Evolutionary conservation across 2,888 invertebrate species (phyloP).

Genomic region (Pardosa pseudoannulata): DNA sequence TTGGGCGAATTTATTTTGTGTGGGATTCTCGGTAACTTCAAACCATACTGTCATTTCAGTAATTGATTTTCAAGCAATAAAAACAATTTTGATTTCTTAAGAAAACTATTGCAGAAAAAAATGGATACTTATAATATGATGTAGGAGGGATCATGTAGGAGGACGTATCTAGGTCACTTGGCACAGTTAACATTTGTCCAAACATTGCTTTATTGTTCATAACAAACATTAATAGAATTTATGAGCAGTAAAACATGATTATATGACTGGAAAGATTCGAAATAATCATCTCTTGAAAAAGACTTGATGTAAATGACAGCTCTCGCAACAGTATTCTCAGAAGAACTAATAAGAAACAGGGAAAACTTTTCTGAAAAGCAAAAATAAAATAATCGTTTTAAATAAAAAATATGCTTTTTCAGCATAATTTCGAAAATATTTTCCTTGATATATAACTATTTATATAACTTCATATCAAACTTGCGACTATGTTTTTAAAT

Average conservation of each 20-base stretch:
- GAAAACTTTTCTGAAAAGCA: too few relatives aligned
- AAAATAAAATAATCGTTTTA: too few relatives aligned
- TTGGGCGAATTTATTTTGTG: background rate
- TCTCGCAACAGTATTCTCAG: too few relatives aligned
- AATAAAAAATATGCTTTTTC: too few relatives aligned
- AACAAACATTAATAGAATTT: background rate
- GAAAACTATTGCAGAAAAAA: background rate
- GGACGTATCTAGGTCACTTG: background rate
- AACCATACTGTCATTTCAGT: background rate
- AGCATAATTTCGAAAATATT: too few relatives aligned
- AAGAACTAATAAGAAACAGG: too few relatives aligned
- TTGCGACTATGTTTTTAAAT: too few relatives aligned
- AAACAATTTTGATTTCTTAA: background rate
- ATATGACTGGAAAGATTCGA: background rate
- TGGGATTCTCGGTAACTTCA: background rate
- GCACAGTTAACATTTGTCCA: background rate
- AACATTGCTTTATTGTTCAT: background rate
- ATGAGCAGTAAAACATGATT: background rate
- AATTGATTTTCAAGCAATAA: background rate
- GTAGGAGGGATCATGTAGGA: background rate
- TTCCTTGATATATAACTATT: too few relatives aligned
- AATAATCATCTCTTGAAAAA: conserved; percentile 1
- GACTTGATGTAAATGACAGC: background rate
- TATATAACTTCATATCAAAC: too few relatives aligned
- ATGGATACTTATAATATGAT: background rate